Evolutionary conservation across 2,888 invertebrate species (phyloP), one percentile per base, ranked within the genome.

Genomic region (Zelleria hepariella): DNA sequence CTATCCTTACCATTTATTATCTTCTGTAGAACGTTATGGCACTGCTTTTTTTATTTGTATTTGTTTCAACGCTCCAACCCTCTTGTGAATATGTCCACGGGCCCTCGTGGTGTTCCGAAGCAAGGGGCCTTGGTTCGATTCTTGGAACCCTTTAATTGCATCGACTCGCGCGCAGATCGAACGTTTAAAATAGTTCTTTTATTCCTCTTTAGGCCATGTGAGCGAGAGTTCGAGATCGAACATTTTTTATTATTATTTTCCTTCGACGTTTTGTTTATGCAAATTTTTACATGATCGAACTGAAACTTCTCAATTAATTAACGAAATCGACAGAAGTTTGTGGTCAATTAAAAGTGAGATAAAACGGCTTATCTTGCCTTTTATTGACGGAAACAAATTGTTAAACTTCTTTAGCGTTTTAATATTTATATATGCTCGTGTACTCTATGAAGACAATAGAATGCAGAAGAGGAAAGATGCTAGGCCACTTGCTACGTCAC

Each of bases 131-230:
- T 5, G 32, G 32, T 51, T 23, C 71, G 77, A 67, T 87, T 88
- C 88, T 80, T 72, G 67, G 88, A 87, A 87, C 77, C 67, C 85
- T 86, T 88, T 88, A 88, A 88, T 88, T 88, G 88, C 87, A 78
- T 82, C 82, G 80, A 83, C 81, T 77, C 79, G 66, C 63, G 74
- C 79, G 77, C 82, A 79, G 84, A 84, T 86, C 86, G 86, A 85
- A 86, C 83, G 83, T 77, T 87, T 85, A 83, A 86, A 86, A 86
- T 84, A 82, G 82, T 83, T 83, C 86, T 86, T 59, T 88, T 86
- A 80, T 80, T 86, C 85, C 78, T 42, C 82, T 86, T 88, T 84
- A 80, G 77, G 80, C 72, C 78, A 80, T 79, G 82, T 78, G 85
- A 74, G 82, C 75, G 70, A 75, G 75, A 75, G 77, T 77, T 78